Conservation (phyloP, 2,113 vertebrate genomes). For the Limnothrissa miodon region DNA sequence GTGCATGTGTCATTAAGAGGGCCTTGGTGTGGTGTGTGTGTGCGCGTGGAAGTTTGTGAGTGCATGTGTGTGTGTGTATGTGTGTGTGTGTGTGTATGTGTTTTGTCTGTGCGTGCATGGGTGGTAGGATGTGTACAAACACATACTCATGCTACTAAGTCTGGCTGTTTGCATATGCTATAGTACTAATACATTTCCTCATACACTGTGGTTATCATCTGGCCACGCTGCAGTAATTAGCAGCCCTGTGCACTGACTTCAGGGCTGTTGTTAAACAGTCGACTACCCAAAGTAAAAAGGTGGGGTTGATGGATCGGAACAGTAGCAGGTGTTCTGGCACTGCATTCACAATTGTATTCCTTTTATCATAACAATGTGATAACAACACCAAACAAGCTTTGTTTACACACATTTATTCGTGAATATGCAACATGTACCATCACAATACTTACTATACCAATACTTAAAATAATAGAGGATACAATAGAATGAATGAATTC, state of each 20-base stretch:
- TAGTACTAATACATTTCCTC: background rate
- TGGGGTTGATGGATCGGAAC: constrained; percentile 18
- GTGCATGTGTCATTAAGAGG: too few relatives aligned
- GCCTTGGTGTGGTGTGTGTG: background rate
- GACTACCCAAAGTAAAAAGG: background rate
- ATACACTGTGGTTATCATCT: background rate
- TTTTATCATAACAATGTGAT: background rate
- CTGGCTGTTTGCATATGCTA: background rate
- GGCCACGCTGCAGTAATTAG: background rate
- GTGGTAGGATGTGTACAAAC: background rate
- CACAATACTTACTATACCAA: too few relatives aligned
- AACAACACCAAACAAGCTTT: background rate
- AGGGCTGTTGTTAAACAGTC: background rate
- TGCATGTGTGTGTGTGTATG: background rate
- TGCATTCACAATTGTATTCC: background rate
- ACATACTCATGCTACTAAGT: background rate
- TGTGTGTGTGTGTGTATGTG: background rate
- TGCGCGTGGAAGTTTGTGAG: background rate
- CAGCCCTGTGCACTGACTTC: background rate
- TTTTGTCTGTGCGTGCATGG: background rate
- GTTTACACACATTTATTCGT: background rate
- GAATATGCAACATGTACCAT: too few relatives aligned
- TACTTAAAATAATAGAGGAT: background rate
- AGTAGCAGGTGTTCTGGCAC: background rate
- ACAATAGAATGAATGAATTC: background rate